A percentile compares a stretch with the other conserved stretches of the same genome.
Evolutionary conservation across 2,888 invertebrate genomes (phyloP).

Genomic region (Rhopalosiphum nymphaeae): DNA sequence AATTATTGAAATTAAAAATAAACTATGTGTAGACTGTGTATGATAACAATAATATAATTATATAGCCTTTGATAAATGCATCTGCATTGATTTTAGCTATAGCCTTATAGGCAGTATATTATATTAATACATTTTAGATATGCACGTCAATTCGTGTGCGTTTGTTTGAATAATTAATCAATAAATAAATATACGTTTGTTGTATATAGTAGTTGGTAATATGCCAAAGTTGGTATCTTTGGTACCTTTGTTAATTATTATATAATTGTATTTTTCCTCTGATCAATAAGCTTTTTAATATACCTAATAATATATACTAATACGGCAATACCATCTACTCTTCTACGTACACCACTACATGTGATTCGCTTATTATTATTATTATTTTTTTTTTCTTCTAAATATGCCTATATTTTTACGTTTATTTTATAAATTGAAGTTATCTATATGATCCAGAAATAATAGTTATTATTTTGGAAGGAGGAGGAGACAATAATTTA

Average conservation of each 20-base stretch:
- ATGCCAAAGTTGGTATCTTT: not conserved
- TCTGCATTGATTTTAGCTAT: not conserved
- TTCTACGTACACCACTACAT: not conserved
- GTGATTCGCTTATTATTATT: not conserved
- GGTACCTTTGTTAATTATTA: not conserved
- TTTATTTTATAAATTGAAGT: not conserved
- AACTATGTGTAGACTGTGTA: not conserved
- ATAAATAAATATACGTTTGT: not conserved
- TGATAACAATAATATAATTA: not conserved
- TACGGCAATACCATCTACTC: no score
- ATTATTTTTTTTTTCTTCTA: not conserved
- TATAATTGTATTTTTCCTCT: not conserved
- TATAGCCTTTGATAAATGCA: not conserved
- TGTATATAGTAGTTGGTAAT: not conserved
- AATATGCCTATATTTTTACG: not conserved
- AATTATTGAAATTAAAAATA: not conserved
- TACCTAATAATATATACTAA: not conserved
- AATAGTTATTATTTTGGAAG: not conserved
- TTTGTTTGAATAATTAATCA: slow-evolving; percentile 10
- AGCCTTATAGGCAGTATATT: not conserved
- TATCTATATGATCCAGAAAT: not conserved
- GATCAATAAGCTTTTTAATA: not conserved
- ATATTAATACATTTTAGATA: not conserved
- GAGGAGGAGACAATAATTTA: not conserved
- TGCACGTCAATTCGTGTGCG: not conserved